Evolutionary conservation across 2,113 vertebrate species (phyloP), one percentile per base, ranked within the genome.

Genomic region (Cathartes aura): DNA sequence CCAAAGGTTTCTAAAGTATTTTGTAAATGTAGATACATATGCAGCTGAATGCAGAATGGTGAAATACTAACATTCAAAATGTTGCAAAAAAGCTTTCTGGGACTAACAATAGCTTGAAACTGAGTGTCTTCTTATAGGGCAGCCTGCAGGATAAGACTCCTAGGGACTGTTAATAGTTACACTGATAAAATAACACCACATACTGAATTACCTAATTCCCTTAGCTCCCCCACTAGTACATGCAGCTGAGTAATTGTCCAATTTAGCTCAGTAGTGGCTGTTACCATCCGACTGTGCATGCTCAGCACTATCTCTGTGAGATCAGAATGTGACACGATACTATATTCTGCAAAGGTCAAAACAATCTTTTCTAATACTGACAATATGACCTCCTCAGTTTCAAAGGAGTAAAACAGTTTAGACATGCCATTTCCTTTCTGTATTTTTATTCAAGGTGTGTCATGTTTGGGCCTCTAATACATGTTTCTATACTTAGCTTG

Each of bases 261-360:
- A 0, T 34, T 85, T 8, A 64, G 73, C 91, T 90, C 27, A 2
- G 82, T 20, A 26, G 73, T 38, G 76, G 52, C 62, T 5, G 1
- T 60, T 94, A 62, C 79, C 63, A 50, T 45, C 34, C 0, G 0
- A 5, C 60, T 82, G 43, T 87, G 83, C 38, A 2, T 66, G 91
- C 87, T 96, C 93, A 87, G 88, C 92, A 40, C 64, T 89, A 16
- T 80, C 72, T 86, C 52, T 32, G 45, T 75, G 92, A 82, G 52
- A 80, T 96, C 83, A 85, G n/a, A 52, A 32, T 80, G 76, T 75
- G 66, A 87, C 78, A 68, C 76, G 60, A 2, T 62, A 19, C 20
- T 63, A 2, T 26, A 8, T 58, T 75, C 81, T 62, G 70, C 71
- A 67, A 80, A 80, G 84, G 84, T 94, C 91, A 94, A 82, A 91